Conservation (phyloP, 2,797 vertebrate genomes). For the Girardinus metallicus region DNA sequence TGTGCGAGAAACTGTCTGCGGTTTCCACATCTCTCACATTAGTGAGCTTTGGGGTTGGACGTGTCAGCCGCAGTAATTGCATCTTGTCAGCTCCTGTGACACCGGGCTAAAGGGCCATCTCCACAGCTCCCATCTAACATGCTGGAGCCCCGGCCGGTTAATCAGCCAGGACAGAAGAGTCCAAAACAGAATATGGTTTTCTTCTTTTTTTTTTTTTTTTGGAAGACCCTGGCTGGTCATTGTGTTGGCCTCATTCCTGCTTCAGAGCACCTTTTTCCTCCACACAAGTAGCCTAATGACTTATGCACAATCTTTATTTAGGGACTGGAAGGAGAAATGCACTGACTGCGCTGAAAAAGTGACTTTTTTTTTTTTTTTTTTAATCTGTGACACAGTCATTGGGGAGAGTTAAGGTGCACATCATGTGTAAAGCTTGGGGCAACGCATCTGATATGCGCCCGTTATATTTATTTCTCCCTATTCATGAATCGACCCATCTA, state of each 20-base stretch:
- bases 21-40: slow-evolving; percentile 55
- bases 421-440: slow-evolving; percentile 73
- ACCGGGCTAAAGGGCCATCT: slow-evolving; percentile 66
- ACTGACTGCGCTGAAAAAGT: neutral
- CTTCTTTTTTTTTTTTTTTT: neutral
- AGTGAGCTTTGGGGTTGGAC: slow-evolving; percentile 51
- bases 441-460: slow-evolving; percentile 54
- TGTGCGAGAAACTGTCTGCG: slow-evolving; percentile 24
- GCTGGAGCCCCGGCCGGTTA: slow-evolving; percentile 43
- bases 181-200: slow-evolving; percentile 37
- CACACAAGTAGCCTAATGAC: neutral
- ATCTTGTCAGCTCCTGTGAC: slow-evolving; percentile 68
- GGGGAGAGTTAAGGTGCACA: slow-evolving; percentile 50
- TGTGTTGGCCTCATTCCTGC: slow-evolving; percentile 13
- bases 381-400: slow-evolving; percentile 7
- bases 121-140: slow-evolving; percentile 47
- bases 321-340: neutral
- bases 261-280: neutral
- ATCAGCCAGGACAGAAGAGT: slow-evolving; percentile 60
- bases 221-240: slow-evolving; percentile 14
- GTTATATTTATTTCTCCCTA: slow-evolving; percentile 68
- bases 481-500: slow-evolving; percentile 66
- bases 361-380: neutral
- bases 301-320: neutral
- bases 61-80: slow-evolving; percentile 73